Base-by-base conservation (phyloP, 2,888 invertebrate species). In the Bombylius major region DNA sequence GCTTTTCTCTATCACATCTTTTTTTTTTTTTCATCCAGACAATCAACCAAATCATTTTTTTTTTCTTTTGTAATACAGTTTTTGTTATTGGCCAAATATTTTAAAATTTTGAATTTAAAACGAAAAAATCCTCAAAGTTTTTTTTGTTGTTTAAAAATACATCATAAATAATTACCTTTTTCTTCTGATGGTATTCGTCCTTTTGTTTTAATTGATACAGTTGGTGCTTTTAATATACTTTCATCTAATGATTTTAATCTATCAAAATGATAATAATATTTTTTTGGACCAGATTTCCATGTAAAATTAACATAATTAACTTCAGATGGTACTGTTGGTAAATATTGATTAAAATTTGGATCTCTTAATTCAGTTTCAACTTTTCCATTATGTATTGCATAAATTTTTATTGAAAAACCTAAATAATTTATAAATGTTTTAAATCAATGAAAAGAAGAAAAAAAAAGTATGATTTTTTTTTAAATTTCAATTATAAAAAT, bases 321-420 rank as follows among this genome's bases (percentile, higher is more conserved):
- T 77, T 95, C 93, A 6, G 92, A 87, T 4, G 95, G 95, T 68
- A 96, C 93, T 56, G 89, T 84, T 49, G 92, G 93, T 62, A 95
- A 77, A 69, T 90, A 87, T 68, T 86, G 87, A 65, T 93, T 92
- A 69, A 95, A 88, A 70, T 90, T 89, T 3, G 92, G 92, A 69
- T 94, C 92, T 63, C 89, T 76, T 55, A 96, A 84, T 73, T 92
- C 91, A 8, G 88, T 86, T 31, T 86, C 79, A 50, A 96, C 91
- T 68, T 82, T 82, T 14, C 94, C 94, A 71, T 93, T 89, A 60
- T 84, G 79, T 65, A 96, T 95, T 47, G 90, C 93, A 72, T 85
- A 90, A 62, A 96, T 89, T 77, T 89, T 86, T 86, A 90, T 88
- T 52, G 86, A 83, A 69, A 87, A 81, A 62, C 89, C 89, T 90